Conservation (phyloP, 2,113 vertebrate genomes). For the Chaetops frenatus region DNA sequence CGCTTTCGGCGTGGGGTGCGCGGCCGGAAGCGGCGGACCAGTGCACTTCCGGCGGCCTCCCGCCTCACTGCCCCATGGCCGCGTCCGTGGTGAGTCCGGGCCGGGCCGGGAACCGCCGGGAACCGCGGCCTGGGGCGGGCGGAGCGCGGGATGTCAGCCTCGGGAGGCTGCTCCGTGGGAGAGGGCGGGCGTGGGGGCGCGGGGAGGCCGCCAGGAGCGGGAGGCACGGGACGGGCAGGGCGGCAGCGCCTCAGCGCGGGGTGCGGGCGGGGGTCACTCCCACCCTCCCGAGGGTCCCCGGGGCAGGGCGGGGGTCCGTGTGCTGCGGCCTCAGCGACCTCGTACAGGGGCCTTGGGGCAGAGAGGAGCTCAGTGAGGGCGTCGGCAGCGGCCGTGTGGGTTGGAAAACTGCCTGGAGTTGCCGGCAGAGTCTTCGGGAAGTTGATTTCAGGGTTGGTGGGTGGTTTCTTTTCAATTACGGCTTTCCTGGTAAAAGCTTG, state of each 20-base stretch:
- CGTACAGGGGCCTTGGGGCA: not conserved
- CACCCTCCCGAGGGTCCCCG: not conserved
- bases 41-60: not conserved
- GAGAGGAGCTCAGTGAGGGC: not conserved
- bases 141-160: rapidly evolving
- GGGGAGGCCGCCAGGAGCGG: no score
- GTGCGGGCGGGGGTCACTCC: not conserved
- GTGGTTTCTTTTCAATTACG: not conserved
- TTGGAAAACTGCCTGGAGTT: rapidly evolving
- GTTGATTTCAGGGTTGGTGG: not conserved
- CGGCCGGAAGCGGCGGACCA: not conserved
- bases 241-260: not conserved
- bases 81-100: not conserved
- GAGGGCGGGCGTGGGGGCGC: no score
- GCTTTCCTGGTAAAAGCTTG: not conserved
- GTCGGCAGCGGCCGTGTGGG: rapidly evolving
- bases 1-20: not conserved
- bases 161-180: not conserved
- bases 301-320: not conserved
- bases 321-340: not conserved
- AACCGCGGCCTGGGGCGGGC: not conserved
- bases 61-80: not conserved
- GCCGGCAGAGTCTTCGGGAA: no score
- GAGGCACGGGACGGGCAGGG: not conserved
- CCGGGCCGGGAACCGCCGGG: not conserved